Percentiles rank a stretch among this genome's conserved stretches.
phyloP scores from a whole-genome alignment of 2,113 vertebrate genomes.

The Calypte anna region DNA sequence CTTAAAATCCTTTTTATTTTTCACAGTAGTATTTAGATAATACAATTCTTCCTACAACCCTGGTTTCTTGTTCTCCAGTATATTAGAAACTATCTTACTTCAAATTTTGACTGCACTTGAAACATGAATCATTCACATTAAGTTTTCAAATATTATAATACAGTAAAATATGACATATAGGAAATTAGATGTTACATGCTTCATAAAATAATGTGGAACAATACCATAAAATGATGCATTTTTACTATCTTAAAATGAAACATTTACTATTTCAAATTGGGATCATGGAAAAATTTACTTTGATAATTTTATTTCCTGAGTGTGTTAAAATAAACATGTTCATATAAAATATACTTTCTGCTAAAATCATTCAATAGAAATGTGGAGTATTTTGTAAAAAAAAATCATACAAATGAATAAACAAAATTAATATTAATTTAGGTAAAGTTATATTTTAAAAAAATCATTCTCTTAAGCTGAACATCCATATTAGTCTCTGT shows the following conservation, averaged over 20 bases:
- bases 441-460: background rate
- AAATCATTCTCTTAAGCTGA: background rate
- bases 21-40: background rate
- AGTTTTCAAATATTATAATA: background rate
- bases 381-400: background rate
- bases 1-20: background rate
- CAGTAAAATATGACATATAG: accelerated
- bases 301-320: background rate
- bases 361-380: background rate
- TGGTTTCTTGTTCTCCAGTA: background rate
- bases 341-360: background rate
- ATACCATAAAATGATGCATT: background rate
- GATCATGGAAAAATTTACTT: background rate
- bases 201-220: background rate
- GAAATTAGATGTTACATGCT: background rate
- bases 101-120: background rate
- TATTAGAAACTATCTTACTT: background rate
- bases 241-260: background rate
- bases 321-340: background rate
- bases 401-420: background rate
- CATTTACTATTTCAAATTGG: background rate
- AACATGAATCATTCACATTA: background rate
- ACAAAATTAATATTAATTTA: background rate
- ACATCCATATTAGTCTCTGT: background rate
- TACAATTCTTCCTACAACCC: background rate